Evolutionary conservation across 2,113 vertebrate species (phyloP).

Genomic region (Pipra filicauda): DNA sequence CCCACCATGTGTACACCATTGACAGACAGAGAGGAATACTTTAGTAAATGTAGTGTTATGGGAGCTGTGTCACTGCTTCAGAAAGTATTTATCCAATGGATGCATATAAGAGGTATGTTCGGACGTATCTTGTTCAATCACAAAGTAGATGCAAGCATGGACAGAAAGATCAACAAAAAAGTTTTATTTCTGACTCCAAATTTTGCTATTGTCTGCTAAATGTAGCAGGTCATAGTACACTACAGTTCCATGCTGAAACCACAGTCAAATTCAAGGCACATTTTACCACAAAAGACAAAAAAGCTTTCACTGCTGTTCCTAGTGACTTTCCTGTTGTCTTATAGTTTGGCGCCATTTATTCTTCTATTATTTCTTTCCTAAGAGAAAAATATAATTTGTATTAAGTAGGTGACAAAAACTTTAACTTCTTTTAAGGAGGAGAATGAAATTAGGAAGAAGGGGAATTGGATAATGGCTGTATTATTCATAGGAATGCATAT

Average conservation of each 20-base stretch:
- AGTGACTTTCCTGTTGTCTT: not conserved
- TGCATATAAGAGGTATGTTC: not conserved
- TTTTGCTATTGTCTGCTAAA: not conserved
- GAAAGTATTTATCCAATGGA: not conserved
- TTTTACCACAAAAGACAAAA: not conserved
- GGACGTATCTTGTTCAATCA: not conserved
- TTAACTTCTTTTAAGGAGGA: slow-evolving; percentile 7
- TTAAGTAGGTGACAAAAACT: not conserved
- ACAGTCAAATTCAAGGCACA: not conserved
- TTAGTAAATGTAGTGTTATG: not conserved
- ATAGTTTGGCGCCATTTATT: not conserved
- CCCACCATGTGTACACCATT: rapidly evolving
- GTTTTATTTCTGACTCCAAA: not conserved
- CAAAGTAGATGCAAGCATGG: not conserved
- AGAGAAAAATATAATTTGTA: not conserved
- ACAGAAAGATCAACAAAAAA: not conserved
- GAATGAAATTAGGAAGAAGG: slow-evolving; percentile 12
- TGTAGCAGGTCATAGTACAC: not conserved
- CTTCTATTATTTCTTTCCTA: not conserved
- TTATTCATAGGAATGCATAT: slow-evolving; percentile 1
- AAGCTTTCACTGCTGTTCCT: not conserved
- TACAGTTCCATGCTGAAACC: not conserved
- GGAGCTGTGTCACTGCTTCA: not conserved
- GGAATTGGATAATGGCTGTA: slow-evolving; percentile 15
- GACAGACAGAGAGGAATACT: not conserved